These are phyloP conservation scores for Eristalinus aeneus DNA, from an alignment of 2,888 invertebrate species.

Conservation along the genomic window DNA sequence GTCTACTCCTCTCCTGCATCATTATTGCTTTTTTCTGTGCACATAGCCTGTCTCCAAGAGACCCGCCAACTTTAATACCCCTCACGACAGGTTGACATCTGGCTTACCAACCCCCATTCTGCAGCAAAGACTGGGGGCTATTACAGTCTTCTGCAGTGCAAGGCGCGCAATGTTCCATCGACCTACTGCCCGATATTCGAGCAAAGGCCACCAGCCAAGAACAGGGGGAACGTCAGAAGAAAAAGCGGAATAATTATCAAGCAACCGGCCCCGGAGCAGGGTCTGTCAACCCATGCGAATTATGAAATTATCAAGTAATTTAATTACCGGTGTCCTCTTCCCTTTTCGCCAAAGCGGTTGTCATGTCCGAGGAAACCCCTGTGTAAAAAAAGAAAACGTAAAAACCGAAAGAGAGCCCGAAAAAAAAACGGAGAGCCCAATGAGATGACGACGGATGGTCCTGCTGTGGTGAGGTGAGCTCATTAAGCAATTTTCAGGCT, in stretches of 20 bases:
- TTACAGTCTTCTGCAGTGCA: not conserved
- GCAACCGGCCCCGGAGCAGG: not conserved
- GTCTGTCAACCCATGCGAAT: conserved; percentile 18
- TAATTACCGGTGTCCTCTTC: conserved; percentile 54
- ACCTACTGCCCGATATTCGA: not conserved
- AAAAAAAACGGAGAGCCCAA: not conserved
- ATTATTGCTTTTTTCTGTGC: too few relatives aligned
- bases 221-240: not conserved
- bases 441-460: not conserved
- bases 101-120: not conserved
- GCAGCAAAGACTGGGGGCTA: not conserved
- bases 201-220: not conserved
- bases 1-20: too few relatives aligned
- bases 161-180: not conserved
- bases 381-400: too few relatives aligned
- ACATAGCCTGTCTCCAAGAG: too few relatives aligned
- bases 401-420: not conserved
- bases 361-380: not conserved
- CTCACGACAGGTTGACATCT: not conserved
- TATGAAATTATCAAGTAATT: conserved; percentile 51
- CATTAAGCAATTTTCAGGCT: conserved; percentile 61
- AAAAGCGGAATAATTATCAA: conserved; percentile 3
- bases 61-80: not conserved
- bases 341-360: not conserved
- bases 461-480: conserved; percentile 33